Evolutionary conservation across 2,888 invertebrate species (phyloP), one percentile per base, ranked within the genome.

Genomic region (Monoplex corrugatus): DNA sequence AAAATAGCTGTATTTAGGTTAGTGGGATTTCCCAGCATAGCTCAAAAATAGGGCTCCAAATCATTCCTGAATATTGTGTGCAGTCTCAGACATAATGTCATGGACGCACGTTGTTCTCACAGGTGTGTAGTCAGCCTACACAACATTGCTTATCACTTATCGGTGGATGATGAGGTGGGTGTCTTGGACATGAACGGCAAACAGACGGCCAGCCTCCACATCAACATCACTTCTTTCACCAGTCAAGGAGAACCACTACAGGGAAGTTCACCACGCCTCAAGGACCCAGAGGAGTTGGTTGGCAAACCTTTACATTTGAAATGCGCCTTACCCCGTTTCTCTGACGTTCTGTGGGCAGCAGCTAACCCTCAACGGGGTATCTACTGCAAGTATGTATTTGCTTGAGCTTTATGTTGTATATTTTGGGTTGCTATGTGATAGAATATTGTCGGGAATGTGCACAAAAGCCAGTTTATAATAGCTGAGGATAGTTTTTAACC

Each of bases 361-460:
- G n/a, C 35, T 13, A 45, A 50, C 45, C 50, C 35, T 16, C 32
- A 50, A 19, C 45, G 83, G 19, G 83, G 50, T 2, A 16, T 83
- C 50, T 83, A 83, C 50, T 83, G 83, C 83, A 83, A 50, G 83
- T 83, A 50, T 44, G 83, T 35, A 19, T 80, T 38, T 43, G 6
- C 16, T 75, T 5, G 8, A n/a, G n/a, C n/a, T n/a, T n/a, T n/a
- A n/a, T n/a, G n/a, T n/a, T n/a, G n/a, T n/a, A n/a, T n/a, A n/a
- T n/a, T n/a, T n/a, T n/a, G n/a, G n/a, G n/a, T n/a, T n/a, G n/a
- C n/a, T n/a, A n/a, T n/a, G n/a, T n/a, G n/a, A n/a, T n/a, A n/a
- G n/a, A n/a, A n/a, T n/a, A n/a, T n/a, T n/a, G n/a, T n/a, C n/a
- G n/a, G n/a, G n/a, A n/a, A n/a, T n/a, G n/a, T n/a, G n/a, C n/a